Conservation (phyloP, 2,797 vertebrate species). For the Notolepis coatsorum region DNA sequence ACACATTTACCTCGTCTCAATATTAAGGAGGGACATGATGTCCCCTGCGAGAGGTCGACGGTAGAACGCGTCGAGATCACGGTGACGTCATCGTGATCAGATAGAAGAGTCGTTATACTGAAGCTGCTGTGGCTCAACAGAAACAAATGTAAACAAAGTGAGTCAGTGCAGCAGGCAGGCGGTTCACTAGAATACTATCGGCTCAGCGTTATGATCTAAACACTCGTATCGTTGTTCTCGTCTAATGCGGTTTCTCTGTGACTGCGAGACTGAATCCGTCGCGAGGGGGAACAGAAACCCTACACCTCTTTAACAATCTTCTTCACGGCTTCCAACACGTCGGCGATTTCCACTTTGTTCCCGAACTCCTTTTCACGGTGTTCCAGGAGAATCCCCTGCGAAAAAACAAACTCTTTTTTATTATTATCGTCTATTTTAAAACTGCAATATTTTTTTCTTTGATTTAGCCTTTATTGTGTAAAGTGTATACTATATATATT, state of each 20-base stretch:
- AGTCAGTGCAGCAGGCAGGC: neutral
- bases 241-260: neutral
- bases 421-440: too few relatives aligned
- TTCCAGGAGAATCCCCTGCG: constrained; percentile 94
- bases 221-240: neutral
- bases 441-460: neutral
- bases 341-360: constrained; percentile 85
- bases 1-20: too few relatives aligned
- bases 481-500: too few relatives aligned
- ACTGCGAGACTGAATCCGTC: neutral
- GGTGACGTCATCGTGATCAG: neutral
- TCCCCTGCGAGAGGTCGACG: neutral
- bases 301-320: constrained; percentile 85
- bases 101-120: neutral
- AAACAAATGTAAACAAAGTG: neutral
- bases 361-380: constrained; percentile 97
- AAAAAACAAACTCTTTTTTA: constrained; percentile 38
- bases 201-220: neutral
- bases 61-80: neutral
- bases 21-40: too few relatives aligned
- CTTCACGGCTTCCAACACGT: constrained; percentile 89
- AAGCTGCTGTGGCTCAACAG: neutral
- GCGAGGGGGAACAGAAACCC: constrained; percentile 1
- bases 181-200: neutral
- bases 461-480: neutral